Conservation (phyloP, 2,113 vertebrate genomes). For the Pyxicephalus adspersus region DNA sequence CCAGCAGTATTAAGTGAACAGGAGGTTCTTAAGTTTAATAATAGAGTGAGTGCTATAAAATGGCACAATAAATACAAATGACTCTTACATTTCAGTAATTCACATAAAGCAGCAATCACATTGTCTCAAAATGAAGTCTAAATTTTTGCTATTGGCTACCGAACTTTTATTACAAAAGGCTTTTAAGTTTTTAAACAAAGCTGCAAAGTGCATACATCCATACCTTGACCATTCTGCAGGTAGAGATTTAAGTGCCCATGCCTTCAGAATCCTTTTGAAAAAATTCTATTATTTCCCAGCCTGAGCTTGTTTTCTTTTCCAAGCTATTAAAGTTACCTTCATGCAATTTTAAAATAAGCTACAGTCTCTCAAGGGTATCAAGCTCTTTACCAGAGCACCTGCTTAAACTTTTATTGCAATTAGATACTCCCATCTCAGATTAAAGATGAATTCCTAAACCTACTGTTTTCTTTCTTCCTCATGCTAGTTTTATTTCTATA, state of each 20-base stretch:
- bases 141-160: no score
- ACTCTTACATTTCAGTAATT: no score
- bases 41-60: no score
- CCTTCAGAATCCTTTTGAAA: neutral
- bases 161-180: no score
- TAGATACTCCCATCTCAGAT: slow-evolving; percentile 46
- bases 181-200: no score
- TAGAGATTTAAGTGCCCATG: neutral
- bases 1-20: no score
- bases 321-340: slow-evolving; percentile 5
- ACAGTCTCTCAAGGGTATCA: neutral
- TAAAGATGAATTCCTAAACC: slow-evolving; percentile 26
- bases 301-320: neutral
- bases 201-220: neutral
- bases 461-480: neutral
- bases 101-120: no score
- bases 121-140: no score
- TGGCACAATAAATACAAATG: no score
- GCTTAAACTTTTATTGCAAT: slow-evolving; percentile 45
- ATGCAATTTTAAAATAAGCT: slow-evolving; percentile 39
- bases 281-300: slow-evolving; percentile 14
- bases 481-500: slow-evolving; percentile 9
- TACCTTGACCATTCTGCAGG: slow-evolving; percentile 18
- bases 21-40: no score
- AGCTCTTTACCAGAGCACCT: slow-evolving; percentile 23